Evolutionary conservation across 1,140 invertebrate genomes (phyloP), one percentile per base, ranked within the genome.

Genomic region (Brachionus angularis): DNA sequence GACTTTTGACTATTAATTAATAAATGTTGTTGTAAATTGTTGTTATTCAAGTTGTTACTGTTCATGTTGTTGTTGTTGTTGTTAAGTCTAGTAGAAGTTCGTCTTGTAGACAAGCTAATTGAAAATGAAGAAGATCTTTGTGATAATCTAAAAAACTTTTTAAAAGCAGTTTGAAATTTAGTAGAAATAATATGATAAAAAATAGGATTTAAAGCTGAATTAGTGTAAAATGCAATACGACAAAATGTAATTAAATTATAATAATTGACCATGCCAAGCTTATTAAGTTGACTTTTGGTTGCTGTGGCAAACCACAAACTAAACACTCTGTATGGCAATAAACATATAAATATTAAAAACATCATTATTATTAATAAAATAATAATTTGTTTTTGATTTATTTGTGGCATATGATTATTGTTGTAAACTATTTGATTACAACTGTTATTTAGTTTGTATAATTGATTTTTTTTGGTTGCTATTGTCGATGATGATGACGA

Each of bases 181-280:
- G 62, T 47, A 5, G 62, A 67, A 18, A 67, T 67, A 29, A 67
- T 67, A 25, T 67, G 62, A 33, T 67, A 67, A 21, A 67, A 67
- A n/a, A 67, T 67, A 3, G 62, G 62, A 46, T 67, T 67, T n/a
- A 67, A 36, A 10, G 62, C 62, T 42, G 62, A 67, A 36, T 67
- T 67, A 5, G 47, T 67, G 42, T 67, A 67, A 23, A 67, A 67
- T 16, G 62, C 62, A 18, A 67, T 42, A 12, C 62, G 42, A 25
- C 62, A 47, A 34, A 67, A 23, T 1, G 47, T 47, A 5, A 67
- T 46, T 50, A 67, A 34, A 46, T 67, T 67, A 18, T 67, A 67
- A 29, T 67, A 67, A 1, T 50, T 50, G 5, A 50, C 47, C 42
- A 67, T 67, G 10, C 62, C 62, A 5, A 67, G 42, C 12, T 31